Base-by-base conservation (phyloP, 2,113 vertebrate genomes). In the Ceuthmochares aereus region DNA sequence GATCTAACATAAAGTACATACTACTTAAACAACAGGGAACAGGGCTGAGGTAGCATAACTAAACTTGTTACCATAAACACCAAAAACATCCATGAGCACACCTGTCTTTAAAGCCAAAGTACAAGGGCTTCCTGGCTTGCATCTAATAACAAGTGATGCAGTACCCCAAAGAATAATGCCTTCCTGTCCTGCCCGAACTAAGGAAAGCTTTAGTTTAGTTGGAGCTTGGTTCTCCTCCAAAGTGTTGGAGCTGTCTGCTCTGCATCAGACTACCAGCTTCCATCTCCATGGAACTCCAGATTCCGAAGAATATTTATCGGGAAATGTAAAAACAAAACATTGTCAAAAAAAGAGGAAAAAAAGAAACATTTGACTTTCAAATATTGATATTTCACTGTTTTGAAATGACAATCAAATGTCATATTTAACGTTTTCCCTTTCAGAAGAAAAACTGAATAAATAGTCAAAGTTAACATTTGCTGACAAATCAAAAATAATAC, bases 401-500 rank as follows among this genome's bases (percentile, higher is more conserved):
- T 88, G 66, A 95, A 92, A 95, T 92, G 52, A 59, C 75, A 93
- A 54, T 90, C 66, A 88, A 86, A n/a, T 54, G 37, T 86, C 76
- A 63, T 51, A 87, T 74, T 77, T 85, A 30, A 81, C 90, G 88
- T 78, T 74, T 78, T 64, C 62, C n/a, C n/a, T 92, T 91, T 82
- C 78, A 76, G 64, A 77, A 84, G 52, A 72, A 84, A 96, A 87
- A 25, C 58, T 94, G 80, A 89, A 81, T 63, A 95, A 96, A 95
- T 67, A 89, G 68, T 84, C 60, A 95, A 89, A 94, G 88, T 72
- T 86, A 95, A 86, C 63, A 77, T 90, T 93, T 84, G 85, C 51
- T 93, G 92, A 89, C 86, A 96, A 88, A 80, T 66, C 52, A 88
- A 95, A 95, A 95, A 60, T 93, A 80, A 45, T 88, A 67, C 84